phyloP scores from a whole-genome alignment of 2,888 invertebrate species.

The Synanthedon andrenaeformis region DNA sequence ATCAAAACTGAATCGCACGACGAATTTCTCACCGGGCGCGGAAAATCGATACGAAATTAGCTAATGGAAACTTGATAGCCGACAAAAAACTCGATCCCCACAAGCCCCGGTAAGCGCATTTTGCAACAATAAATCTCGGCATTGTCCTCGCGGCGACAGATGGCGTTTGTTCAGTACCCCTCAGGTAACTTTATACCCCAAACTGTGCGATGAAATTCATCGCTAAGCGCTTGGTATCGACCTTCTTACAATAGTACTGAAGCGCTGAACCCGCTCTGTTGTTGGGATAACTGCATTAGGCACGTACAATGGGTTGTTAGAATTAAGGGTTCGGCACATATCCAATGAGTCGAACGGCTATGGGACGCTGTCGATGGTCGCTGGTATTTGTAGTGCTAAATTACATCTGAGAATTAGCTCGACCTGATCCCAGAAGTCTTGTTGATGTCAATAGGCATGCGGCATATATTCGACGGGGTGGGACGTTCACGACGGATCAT shows the following conservation, averaged over 20 bases:
- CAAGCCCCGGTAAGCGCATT: constrained; percentile 51
- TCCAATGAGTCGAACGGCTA: too few relatives aligned
- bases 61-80: constrained; percentile 69
- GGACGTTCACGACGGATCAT: too few relatives aligned
- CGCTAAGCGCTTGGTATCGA: constrained; percentile 19
- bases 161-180: constrained; percentile 38
- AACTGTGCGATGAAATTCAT: constrained; percentile 4
- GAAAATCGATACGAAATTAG: constrained; percentile 62
- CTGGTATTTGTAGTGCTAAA: neutral
- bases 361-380: too few relatives aligned
- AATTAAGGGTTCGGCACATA: constrained; percentile 16
- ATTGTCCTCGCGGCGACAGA: constrained; percentile 54
- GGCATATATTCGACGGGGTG: too few relatives aligned
- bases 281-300: constrained; percentile 32
- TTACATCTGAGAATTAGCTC: too few relatives aligned
- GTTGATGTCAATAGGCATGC: too few relatives aligned
- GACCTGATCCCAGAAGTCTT: too few relatives aligned
- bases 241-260: constrained; percentile 4
- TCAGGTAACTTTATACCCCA: constrained; percentile 53
- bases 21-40: constrained; percentile 41
- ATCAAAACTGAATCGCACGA: constrained; percentile 41
- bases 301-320: constrained; percentile 43
- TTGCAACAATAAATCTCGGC: constrained; percentile 60
- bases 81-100: constrained; percentile 55
- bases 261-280: constrained; percentile 22